phyloP scores from a whole-genome alignment of 2,797 vertebrate genomes.

The Chrosomus eos region DNA sequence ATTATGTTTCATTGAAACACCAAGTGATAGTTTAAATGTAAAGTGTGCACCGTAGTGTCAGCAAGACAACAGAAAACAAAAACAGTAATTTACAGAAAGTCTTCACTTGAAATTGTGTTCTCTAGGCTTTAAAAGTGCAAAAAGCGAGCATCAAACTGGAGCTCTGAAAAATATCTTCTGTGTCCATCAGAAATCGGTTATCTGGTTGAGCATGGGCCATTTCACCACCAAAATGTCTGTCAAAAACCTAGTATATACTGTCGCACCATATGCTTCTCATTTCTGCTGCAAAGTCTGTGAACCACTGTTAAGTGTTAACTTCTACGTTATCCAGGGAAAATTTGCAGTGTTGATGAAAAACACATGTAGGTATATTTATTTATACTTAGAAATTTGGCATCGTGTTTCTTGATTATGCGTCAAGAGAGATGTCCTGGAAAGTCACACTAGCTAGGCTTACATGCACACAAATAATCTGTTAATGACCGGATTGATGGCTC shows the following conservation, averaged over 20 bases:
- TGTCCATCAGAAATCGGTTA: background rate
- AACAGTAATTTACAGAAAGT: background rate
- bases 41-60: background rate
- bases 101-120: background rate
- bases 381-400: background rate
- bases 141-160: background rate
- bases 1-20: background rate
- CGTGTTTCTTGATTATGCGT: background rate
- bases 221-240: slow-evolving; percentile 2
- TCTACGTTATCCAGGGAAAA: background rate
- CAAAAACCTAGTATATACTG: background rate
- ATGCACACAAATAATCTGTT: background rate
- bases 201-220: background rate
- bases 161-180: background rate
- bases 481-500: background rate
- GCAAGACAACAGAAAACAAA: background rate
- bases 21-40: background rate
- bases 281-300: background rate
- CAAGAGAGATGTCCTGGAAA: background rate
- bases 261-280: background rate
- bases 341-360: background rate
- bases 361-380: background rate
- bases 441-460: background rate
- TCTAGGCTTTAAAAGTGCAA: background rate
- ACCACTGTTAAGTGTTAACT: background rate